Conservation (phyloP, 2,113 vertebrate species). For the human (Homo sapiens) region DNA sequence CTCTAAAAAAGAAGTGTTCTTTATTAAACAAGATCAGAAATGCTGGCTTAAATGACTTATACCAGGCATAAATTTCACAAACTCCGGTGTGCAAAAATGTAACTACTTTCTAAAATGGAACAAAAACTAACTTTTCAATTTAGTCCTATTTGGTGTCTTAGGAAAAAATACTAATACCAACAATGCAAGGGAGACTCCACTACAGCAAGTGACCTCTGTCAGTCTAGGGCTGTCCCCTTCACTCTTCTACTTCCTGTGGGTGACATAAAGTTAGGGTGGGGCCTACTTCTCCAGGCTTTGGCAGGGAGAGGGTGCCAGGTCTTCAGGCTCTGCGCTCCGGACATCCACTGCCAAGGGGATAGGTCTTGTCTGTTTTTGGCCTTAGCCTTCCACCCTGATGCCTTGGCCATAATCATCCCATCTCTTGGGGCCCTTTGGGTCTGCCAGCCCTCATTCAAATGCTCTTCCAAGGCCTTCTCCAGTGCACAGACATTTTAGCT, state of each 20-base stretch:
- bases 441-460: not conserved
- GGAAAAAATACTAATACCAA: not conserved
- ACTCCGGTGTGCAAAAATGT: not conserved
- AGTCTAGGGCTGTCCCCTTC: no score
- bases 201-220: not conserved
- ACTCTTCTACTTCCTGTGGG: no score
- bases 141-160: not conserved
- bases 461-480: not conserved
- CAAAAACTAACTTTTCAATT: not conserved
- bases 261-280: not conserved
- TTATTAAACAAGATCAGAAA: not conserved
- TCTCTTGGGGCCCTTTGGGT: not conserved
- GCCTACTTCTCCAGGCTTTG: not conserved
- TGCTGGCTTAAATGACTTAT: not conserved
- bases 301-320: fast-evolving
- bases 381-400: not conserved
- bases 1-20: not conserved
- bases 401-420: fast-evolving
- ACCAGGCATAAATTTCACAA: not conserved
- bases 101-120: not conserved
- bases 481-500: no score
- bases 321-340: not conserved
- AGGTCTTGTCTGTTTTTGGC: fast-evolving
- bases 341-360: not conserved
- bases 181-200: not conserved